Base-by-base conservation (phyloP, 2,888 invertebrate species). In the Brachynemurus nebulosus region DNA sequence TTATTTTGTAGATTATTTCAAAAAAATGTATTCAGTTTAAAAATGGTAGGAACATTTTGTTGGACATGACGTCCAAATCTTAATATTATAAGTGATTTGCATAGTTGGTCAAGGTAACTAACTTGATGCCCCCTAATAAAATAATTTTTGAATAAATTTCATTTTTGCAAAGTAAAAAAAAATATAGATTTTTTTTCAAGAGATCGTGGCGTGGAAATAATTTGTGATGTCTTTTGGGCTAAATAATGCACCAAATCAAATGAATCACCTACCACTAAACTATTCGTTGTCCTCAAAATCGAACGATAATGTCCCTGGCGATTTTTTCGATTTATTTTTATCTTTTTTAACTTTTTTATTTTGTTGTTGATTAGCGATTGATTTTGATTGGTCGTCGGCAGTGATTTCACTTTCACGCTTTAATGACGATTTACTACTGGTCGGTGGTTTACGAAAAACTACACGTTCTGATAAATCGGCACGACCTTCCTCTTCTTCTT, bases 391-490 rank as follows among this genome's bases (percentile, higher is more conserved):
- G 36, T 47, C 27, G 20, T 45, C 47, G 39, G 38, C 45, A 35
- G 30, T 45, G 38, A 27, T 21, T 33, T 17, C 9, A 12, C 45
- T 51, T 46, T 42, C 50, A 16, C 38, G 42, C 40, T 43, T 39
- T 8, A 33, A 19, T 33, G n/a, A 12, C 30, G 37, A 41, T 34
- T 16, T 33, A 35, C 35, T 39, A 17, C 42, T 52, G 41, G 40
- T 51, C 36, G 52, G 51, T 2, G 59, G 58, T 35, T 62, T 60
- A 56, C 68, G 68, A 53, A 79, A 79, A 48, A 78, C 63, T 46
- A 80, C 68, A 34, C 70, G 71, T 52, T 72, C 65, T 42, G 57
- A 66, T 50, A 80, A 62, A 62, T 80, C 76, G 30, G 78, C 78
- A 21, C 74, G 74, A 30, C 66, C 64, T 53, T 69, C 68, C 45